Evolutionary conservation across 2,888 invertebrate species (phyloP).

Genomic region (Odontomyia ornata): DNA sequence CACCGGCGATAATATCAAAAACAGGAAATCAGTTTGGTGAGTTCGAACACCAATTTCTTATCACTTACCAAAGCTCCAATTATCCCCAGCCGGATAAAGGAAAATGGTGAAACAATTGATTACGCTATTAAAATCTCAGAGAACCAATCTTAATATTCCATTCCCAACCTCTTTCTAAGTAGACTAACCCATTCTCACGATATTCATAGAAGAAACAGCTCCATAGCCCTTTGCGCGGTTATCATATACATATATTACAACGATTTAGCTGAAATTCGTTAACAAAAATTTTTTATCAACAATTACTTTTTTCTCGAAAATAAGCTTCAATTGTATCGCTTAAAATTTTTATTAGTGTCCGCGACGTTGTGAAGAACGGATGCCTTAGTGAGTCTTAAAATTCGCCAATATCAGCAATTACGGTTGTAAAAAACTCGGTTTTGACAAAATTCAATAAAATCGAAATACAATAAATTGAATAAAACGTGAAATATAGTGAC

Average conservation of each 20-base stretch:
- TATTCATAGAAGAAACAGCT: background rate
- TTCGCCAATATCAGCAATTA: constrained; percentile 4
- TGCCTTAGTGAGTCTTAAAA: constrained; percentile 3
- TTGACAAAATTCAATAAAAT: background rate
- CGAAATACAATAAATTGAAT: background rate
- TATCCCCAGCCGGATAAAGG: background rate
- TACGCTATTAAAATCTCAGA: no score
- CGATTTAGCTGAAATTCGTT: constrained; percentile 5
- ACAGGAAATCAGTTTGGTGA: constrained; percentile 40
- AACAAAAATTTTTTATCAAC: constrained; percentile 9
- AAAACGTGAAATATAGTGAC: constrained; percentile 1
- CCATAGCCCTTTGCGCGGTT: background rate
- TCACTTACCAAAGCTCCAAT: constrained; percentile 17
- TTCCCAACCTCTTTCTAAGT: background rate
- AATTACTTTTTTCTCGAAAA: constrained; percentile 17
- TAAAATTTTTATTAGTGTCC: constrained; percentile 36
- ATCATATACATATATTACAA: background rate
- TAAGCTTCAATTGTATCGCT: background rate
- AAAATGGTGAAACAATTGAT: no score
- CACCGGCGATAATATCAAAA: background rate
- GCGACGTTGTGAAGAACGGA: constrained; percentile 29
- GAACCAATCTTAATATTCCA: background rate
- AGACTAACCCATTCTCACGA: background rate
- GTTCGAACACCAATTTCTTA: constrained; percentile 26
- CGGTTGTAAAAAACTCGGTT: background rate